Evolutionary conservation across 2,888 invertebrate species (phyloP).

Genomic region (Cantharis flavilabris): DNA sequence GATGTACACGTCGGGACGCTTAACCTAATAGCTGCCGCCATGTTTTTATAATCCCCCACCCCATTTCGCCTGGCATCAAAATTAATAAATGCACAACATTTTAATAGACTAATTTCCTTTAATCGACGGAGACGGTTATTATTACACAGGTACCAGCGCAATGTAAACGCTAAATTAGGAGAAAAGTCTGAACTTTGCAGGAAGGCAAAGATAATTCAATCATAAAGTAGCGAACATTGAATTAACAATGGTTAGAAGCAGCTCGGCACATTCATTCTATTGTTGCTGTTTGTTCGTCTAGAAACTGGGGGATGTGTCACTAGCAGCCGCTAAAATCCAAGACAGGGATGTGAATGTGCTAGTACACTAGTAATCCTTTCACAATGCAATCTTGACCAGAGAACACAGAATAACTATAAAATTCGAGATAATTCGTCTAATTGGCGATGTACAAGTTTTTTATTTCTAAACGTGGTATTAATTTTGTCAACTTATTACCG

Average conservation of each 20-base stretch:
- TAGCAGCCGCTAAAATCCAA: constrained; percentile 19
- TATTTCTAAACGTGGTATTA: not conserved
- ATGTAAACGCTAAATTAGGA: constrained; percentile 31
- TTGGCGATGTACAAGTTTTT: not conserved
- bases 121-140: constrained; percentile 35
- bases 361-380: not conserved
- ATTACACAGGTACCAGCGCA: constrained; percentile 36
- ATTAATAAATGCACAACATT: constrained; percentile 38
- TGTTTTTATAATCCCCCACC: constrained; percentile 39
- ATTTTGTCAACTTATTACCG: not conserved
- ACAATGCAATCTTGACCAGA: not conserved
- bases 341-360: not conserved
- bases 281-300: constrained; percentile 29
- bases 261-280: constrained; percentile 22
- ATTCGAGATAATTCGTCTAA: not conserved
- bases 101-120: constrained; percentile 38
- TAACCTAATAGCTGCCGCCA: constrained; percentile 41
- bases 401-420: not conserved
- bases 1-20: constrained; percentile 39
- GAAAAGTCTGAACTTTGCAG: constrained; percentile 29
- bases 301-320: constrained; percentile 25
- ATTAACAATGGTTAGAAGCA: constrained; percentile 31
- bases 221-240: constrained; percentile 33
- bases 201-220: constrained; percentile 36
- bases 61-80: constrained; percentile 33